Evolutionary conservation across 2,797 vertebrate genomes (phyloP).

Genomic region (Sebastiscus albofasciatus): DNA sequence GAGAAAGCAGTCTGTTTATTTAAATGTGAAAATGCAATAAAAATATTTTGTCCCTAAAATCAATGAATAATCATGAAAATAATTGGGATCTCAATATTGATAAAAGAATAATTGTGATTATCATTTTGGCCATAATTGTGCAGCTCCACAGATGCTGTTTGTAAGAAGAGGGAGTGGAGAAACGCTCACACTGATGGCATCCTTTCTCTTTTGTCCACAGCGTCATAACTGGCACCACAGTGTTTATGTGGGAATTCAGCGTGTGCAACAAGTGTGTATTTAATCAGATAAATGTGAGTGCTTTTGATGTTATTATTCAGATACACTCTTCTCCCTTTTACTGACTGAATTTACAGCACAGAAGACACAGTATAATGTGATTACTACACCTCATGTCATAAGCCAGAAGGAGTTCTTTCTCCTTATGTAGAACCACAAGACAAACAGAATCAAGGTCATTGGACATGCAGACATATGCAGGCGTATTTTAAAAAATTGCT

Average conservation of each 20-base stretch:
- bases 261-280: conserved; percentile 6
- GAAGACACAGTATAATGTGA: no score
- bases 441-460: not conserved
- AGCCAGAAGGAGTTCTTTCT: not conserved
- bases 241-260: not conserved
- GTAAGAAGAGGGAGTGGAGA: not conserved
- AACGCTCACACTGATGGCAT: not conserved
- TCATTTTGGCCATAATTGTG: no score
- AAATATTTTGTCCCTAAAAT: no score
- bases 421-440: not conserved
- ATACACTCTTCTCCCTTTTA: not conserved
- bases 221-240: not conserved
- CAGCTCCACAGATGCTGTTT: not conserved
- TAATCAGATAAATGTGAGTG: not conserved
- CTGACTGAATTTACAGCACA: not conserved
- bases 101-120: no score
- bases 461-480: not conserved
- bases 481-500: not conserved
- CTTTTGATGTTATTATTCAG: no score
- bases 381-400: no score
- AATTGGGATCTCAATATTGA: no score
- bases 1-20: no score
- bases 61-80: no score
- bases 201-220: not conserved
- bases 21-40: no score